phyloP scores from a whole-genome alignment of 53 echinoderm and acorn worm genomes.

The Echinometra lucunter region DNA sequence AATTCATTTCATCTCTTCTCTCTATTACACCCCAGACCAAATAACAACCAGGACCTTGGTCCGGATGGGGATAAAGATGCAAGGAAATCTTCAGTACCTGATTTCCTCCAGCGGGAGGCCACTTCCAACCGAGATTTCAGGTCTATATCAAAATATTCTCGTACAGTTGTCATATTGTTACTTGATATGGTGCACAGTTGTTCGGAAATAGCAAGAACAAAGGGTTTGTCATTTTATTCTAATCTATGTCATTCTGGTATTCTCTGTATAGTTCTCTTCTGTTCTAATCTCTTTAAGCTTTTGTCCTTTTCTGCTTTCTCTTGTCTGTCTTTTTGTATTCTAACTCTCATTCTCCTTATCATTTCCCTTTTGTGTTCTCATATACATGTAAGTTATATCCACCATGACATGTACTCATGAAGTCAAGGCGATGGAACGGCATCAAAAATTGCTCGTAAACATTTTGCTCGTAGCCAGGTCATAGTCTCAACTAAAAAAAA shows the following conservation, averaged over 20 bases:
- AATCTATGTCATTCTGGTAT: not conserved
- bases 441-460: not conserved
- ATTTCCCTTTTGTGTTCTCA: not conserved
- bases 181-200: not conserved
- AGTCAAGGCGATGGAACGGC: not conserved
- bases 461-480: not conserved
- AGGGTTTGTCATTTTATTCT: not conserved
- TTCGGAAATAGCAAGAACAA: not conserved
- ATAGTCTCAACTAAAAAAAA: not conserved
- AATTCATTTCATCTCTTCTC: constrained; percentile 22
- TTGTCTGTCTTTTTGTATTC: not conserved
- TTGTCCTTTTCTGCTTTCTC: not conserved
- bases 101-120: constrained; percentile 96
- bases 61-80: constrained; percentile 74
- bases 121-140: constrained; percentile 97
- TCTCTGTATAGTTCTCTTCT: not conserved
- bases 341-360: not conserved
- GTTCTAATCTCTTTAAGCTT: not conserved
- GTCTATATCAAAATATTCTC: constrained; percentile 58
- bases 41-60: constrained; percentile 68
- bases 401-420: not conserved
- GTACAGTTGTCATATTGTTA: not conserved
- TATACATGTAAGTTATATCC: no score
- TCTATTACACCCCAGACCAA: constrained; percentile 76
- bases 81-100: constrained; percentile 78